Base-by-base conservation (phyloP, 1,140 invertebrate species). In the Drosophila eugracilis region DNA sequence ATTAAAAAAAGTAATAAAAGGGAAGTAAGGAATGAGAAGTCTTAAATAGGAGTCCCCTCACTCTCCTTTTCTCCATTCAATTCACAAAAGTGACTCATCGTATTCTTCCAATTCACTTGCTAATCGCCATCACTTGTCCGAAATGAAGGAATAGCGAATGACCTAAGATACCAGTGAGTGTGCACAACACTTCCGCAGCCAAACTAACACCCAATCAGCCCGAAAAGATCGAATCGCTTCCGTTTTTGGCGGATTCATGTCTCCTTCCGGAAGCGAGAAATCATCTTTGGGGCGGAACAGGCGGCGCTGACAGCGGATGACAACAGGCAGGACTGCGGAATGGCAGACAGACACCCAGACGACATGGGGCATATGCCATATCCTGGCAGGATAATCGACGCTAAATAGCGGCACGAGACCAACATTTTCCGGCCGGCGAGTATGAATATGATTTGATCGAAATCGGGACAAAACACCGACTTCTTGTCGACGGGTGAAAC, bases 391-490 rank as follows among this genome's bases (percentile, higher is more conserved):
- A 88, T 88, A 88, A 88, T 88, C 71, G 84, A 88, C 59, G 75
- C 84, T 88, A 88, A 88, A 88, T 88, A 89, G 84, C 67, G 79
- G 32, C 84, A 88, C 84, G 84, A 78, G 84, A 73, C 83, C 58
- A 65, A 73, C 78, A 89, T 88, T 88, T 88, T 65, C 84, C 84
- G 84, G 63, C 37, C 59, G 30, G 26, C 36, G 42, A 57, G 52
- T 83, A 83, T 74, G 75, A 84, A 78, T 84, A 85, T 84, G 66
- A 84, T 76, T 62, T 75, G 52, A 77, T 67, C 49, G 67, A 39
- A 65, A 75, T 75, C 55, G 41, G 50, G 41, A 77, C 41, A 69
- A 79, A 53, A 80, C 47, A 63, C 14, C 77, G 83, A 86, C 83
- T 86, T 81, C 55, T 60, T 69, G 74, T 67, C 73, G 26, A 37